Evolutionary conservation across 2,888 invertebrate species (phyloP), one percentile per base, ranked within the genome.

Genomic region (Leucoptera coffeella): DNA sequence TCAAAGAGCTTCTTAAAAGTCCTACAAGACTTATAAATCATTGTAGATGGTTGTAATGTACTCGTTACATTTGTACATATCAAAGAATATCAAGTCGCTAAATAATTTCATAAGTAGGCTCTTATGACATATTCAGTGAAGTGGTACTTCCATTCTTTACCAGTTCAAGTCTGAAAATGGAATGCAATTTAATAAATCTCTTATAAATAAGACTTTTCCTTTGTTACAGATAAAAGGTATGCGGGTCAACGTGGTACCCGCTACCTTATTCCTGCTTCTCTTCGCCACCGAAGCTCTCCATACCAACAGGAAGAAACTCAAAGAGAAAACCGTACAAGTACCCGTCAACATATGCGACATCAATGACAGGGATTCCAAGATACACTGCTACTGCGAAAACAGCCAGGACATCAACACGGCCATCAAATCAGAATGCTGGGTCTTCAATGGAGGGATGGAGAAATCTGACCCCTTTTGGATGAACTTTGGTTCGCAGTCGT

Each of bases 391-490:
- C 43, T 85, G 85, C 45, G 75, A 79, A 40, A 67, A 67, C 32
- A 67, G 69, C 24, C 71, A 71, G 37, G 59, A 67, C 30, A 47
- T 65, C 32, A 67, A 67, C 38, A 60, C 75, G 43, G 83, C 82
- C 3, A 73, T 78, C 10, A 80, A 80, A 38, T 83, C 82, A 31
- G 84, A 83, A 54, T 90, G 89, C 45, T 80, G 82, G 78, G 77
- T 88, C 3, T 82, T 85, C 56, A 78, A 78, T 34, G 73, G 75
- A 27, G 79, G 79, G 12, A 74, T 83, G 40, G 73, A 78, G 23
- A 74, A 71, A 42, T 76, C 80, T 30, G 81, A 85, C 44, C 71
- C 75, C 12, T 58, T 83, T 31, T 88, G 88, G 87, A 71, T 74
- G 15, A 74, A 80, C 37, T 85, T 87, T 50, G 71, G 74, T 26